These are phyloP conservation scores for Sterna hirundo DNA, from an alignment of 2,113 vertebrate species.

Conservation along the genomic window DNA sequence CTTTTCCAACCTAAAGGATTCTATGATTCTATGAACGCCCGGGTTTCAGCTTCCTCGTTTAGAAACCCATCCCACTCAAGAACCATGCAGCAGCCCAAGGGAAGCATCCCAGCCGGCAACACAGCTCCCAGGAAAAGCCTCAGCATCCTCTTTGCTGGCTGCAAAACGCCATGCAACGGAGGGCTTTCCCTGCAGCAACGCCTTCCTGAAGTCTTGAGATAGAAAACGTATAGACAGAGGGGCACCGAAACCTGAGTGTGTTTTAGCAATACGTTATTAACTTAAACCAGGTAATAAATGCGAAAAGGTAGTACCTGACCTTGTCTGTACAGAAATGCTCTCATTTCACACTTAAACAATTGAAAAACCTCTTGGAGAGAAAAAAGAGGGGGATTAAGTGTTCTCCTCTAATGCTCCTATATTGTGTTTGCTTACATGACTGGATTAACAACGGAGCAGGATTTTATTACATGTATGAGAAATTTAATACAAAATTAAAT, in stretches of 20 bases:
- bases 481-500: neutral
- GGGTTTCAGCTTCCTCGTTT: neutral
- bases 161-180: rapidly evolving
- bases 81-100: rapidly evolving
- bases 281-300: neutral
- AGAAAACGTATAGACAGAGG: neutral
- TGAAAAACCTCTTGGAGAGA: neutral
- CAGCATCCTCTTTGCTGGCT: neutral
- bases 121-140: too few relatives aligned
- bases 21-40: too few relatives aligned
- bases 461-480: neutral
- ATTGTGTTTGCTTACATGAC: neutral
- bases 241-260: rapidly evolving
- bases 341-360: neutral
- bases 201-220: rapidly evolving
- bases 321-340: neutral
- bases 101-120: rapidly evolving
- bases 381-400: neutral
- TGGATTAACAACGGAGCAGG: neutral
- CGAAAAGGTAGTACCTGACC: neutral
- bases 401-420: neutral
- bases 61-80: neutral
- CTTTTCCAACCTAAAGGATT: too few relatives aligned
- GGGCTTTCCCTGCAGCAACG: neutral
- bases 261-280: neutral